Conservation (phyloP, 1,140 invertebrate species). For the Drosophila teissieri region DNA sequence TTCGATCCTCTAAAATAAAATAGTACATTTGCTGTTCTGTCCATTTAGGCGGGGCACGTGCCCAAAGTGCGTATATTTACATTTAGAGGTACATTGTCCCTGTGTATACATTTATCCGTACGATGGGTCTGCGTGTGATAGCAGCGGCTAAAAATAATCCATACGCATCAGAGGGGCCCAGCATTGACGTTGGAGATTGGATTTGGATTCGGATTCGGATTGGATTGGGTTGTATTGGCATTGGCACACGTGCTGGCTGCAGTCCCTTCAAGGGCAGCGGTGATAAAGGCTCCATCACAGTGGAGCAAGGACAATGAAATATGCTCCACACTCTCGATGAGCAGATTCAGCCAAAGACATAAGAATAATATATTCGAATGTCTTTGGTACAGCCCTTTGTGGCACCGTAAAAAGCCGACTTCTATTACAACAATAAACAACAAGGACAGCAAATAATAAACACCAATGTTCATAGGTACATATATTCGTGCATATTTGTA, state of each 20-base stretch:
- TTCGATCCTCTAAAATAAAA: neutral
- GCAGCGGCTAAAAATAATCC: conserved; percentile 49
- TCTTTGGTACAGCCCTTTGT: neutral
- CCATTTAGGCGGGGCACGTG: conserved; percentile 28
- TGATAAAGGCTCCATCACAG: conserved; percentile 15
- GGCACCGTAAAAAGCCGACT: conserved; percentile 42
- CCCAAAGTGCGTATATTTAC: conserved; percentile 27
- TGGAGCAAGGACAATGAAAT: neutral
- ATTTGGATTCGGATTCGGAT: conserved; percentile 12
- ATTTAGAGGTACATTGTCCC: conserved; percentile 29
- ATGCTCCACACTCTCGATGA: too few species aligned
- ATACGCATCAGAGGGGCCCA: conserved; percentile 28
- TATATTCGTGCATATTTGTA: conserved; percentile 22
- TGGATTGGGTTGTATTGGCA: conserved; percentile 16
- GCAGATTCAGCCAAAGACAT: too few species aligned
- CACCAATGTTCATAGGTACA: conserved; percentile 57
- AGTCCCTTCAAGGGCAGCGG: conserved; percentile 31
- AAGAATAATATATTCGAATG: too few species aligned
- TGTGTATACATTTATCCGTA: conserved; percentile 4
- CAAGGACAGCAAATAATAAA: conserved; percentile 47
- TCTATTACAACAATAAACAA: conserved; percentile 63
- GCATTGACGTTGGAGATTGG: conserved; percentile 57
- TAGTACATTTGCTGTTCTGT: neutral
- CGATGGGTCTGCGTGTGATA: conserved; percentile 49
- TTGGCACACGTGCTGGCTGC: conserved; percentile 54